A percentile compares a stretch with the other conserved stretches of the same genome.
These are phyloP conservation scores for Apodemia duryi DNA, from an alignment of 2,888 invertebrate species.

Conservation along the genomic window DNA sequence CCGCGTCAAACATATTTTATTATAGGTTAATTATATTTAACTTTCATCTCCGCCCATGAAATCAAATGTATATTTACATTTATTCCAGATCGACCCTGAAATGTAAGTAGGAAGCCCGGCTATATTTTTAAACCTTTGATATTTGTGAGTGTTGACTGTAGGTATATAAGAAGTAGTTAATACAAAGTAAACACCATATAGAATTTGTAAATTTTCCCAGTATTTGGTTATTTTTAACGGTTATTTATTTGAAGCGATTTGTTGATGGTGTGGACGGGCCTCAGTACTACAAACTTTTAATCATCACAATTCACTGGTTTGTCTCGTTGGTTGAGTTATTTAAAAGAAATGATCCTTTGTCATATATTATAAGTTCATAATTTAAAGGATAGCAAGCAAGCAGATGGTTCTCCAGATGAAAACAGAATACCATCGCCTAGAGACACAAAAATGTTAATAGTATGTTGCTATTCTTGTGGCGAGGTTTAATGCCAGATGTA, in stretches of 20 bases:
- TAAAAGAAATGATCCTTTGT: too few relatives aligned
- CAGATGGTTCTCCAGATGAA: too few relatives aligned
- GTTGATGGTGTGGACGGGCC: background rate
- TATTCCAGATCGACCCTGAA: conserved; percentile 26
- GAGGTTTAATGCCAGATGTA: too few relatives aligned
- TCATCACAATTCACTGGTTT: too few relatives aligned
- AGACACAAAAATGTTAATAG: too few relatives aligned
- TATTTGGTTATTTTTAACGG: background rate
- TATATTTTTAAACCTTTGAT: conserved; percentile 16
- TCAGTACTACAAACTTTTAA: too few relatives aligned
- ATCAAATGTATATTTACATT: conserved; percentile 26
- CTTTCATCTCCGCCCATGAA: conserved; percentile 15
- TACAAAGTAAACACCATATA: conserved; percentile 3
- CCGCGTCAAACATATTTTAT: conserved; percentile 8
- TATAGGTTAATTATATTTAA: conserved; percentile 9
- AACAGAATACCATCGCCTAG: too few relatives aligned
- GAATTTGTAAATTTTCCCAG: background rate
- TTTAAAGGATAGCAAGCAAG: too few relatives aligned
- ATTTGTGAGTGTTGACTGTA: conserved; percentile 6
- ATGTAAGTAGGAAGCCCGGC: conserved; percentile 16
- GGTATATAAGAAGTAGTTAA: conserved; percentile 1
- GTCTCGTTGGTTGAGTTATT: too few relatives aligned
- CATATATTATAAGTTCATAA: too few relatives aligned
- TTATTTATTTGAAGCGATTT: background rate
- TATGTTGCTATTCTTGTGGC: too few relatives aligned